These are phyloP conservation scores for Sycobia sp. DNA, from an alignment of 1,140 invertebrate species.

Conservation along the genomic window DNA sequence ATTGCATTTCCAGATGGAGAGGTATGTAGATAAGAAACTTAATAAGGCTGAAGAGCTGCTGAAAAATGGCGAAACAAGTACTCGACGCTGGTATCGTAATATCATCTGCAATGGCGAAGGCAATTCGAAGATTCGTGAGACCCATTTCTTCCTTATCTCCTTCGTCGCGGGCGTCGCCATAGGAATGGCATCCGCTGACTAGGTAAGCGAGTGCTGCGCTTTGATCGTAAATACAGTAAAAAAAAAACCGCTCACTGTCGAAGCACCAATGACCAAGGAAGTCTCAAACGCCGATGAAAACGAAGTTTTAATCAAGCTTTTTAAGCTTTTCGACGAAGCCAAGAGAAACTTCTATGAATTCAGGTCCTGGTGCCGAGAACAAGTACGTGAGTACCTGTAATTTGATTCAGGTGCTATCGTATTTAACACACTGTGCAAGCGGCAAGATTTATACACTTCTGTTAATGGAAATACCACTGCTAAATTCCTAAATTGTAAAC, in stretches of 20 bases:
- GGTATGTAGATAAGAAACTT: constrained; percentile 77
- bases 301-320: neutral
- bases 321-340: neutral
- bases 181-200: constrained; percentile 62
- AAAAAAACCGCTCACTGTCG: neutral
- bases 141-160: constrained; percentile 76
- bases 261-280: neutral
- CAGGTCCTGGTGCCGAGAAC: constrained; percentile 13
- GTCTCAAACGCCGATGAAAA: neutral
- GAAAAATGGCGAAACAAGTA: constrained; percentile 70
- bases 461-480: too few relatives aligned
- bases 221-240: constrained; percentile 41
- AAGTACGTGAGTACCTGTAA: constrained; percentile 8
- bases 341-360: constrained; percentile 14
- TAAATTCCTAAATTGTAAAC: too few relatives aligned
- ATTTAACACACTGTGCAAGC: too few relatives aligned
- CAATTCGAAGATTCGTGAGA: constrained; percentile 70
- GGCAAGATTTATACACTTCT: too few relatives aligned
- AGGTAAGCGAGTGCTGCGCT: constrained; percentile 51
- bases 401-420: too few relatives aligned
- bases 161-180: constrained; percentile 75
- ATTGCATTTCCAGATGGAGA: constrained; percentile 67
- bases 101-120: constrained; percentile 68
- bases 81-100: constrained; percentile 74
- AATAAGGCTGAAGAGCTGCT: constrained; percentile 76